Evolutionary conservation across 2,888 invertebrate genomes (phyloP).

Genomic region (Mimumesa dahlbomi): DNA sequence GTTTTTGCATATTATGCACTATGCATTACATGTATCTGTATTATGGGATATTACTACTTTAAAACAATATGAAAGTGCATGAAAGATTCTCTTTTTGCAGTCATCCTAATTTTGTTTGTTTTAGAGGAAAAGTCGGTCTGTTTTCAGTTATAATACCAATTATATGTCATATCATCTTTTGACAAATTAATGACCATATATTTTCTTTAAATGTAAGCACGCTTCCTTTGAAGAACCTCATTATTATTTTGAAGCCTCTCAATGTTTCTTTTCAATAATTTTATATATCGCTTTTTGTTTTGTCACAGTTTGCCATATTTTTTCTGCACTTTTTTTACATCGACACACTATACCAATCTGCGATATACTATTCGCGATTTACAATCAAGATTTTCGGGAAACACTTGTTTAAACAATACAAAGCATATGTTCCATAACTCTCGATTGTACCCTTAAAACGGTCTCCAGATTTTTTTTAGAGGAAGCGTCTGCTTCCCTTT

Average conservation of each 20-base stretch:
- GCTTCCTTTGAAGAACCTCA: constrained; percentile 46
- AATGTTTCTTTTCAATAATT: constrained; percentile 56
- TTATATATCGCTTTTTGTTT: constrained; percentile 71
- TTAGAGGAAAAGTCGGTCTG: neutral
- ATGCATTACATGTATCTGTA: constrained; percentile 7
- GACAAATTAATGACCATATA: constrained; percentile 24
- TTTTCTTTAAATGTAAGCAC: constrained; percentile 57
- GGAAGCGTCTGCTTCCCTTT: constrained; percentile 14
- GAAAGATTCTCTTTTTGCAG: constrained; percentile 11
- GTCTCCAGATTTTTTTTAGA: neutral
- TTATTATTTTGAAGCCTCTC: constrained; percentile 51
- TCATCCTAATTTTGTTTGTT: neutral
- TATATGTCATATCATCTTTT: constrained; percentile 12
- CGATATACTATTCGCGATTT: constrained; percentile 29
- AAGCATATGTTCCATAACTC: constrained; percentile 62
- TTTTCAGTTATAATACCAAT: constrained; percentile 18
- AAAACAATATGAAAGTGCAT: constrained; percentile 27
- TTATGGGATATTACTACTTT: constrained; percentile 6
- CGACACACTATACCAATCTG: constrained; percentile 52
- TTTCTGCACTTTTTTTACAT: constrained; percentile 58
- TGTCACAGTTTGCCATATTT: constrained; percentile 66
- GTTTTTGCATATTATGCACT: constrained; percentile 13
- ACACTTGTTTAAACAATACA: constrained; percentile 33
- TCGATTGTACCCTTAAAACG: constrained; percentile 35
- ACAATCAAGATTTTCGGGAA: constrained; percentile 30